phyloP scores from a whole-genome alignment of 2,888 invertebrate genomes.

The Callinectes sapidus region DNA sequence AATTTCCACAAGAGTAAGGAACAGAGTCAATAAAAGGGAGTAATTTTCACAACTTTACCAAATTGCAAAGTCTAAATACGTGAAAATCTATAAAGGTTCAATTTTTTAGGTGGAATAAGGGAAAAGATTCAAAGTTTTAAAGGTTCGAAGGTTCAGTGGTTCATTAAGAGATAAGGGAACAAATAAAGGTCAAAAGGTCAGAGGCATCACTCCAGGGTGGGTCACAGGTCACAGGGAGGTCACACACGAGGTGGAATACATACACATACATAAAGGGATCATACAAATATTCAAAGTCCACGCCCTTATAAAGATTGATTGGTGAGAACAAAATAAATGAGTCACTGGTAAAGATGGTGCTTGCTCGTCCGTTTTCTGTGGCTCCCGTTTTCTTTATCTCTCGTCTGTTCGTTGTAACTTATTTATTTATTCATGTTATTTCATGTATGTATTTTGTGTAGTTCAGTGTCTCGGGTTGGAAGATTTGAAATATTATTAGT shows the following conservation, averaged over 20 bases:
- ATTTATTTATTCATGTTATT: no score
- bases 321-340: not conserved
- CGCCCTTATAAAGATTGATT: not conserved
- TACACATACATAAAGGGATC: not conserved
- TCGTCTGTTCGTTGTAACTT: no score
- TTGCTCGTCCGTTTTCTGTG: not conserved
- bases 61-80: no score
- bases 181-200: not conserved
- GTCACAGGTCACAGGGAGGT: not conserved
- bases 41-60: no score
- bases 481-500: not conserved
- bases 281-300: not conserved
- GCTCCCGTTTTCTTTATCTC: not conserved
- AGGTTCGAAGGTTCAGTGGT: not conserved
- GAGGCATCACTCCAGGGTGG: conserved; percentile 6
- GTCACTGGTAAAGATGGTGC: not conserved
- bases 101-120: not conserved
- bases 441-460: not conserved
- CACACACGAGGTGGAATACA: not conserved
- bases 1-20: no score
- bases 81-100: not conserved
- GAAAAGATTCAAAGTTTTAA: no score
- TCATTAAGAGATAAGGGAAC: no score
- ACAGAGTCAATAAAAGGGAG: no score
- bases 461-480: not conserved